A percentile compares a stretch with the other conserved stretches of the same genome.
phyloP scores from a whole-genome alignment of 1,140 invertebrate species.

The Uloborus diversus region DNA sequence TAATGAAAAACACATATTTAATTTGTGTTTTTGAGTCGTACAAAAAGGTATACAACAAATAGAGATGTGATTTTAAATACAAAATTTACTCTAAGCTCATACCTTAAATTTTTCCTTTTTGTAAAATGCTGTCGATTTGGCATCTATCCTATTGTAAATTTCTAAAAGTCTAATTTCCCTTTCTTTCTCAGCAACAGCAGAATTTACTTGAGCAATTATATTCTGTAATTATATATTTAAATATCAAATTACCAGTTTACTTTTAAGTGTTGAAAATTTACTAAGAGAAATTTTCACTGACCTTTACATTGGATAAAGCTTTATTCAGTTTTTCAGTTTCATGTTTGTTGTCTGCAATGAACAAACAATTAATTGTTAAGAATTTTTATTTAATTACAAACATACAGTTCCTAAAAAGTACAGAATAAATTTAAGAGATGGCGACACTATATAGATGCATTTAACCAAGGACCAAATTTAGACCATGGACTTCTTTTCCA shows the following conservation, averaged over 20 bases:
- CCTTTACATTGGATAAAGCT: slow-evolving; percentile 27
- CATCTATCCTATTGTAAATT: slow-evolving; percentile 91
- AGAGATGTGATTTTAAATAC: too few relatives aligned
- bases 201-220: slow-evolving; percentile 87
- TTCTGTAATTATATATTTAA: slow-evolving; percentile 73
- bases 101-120: slow-evolving; percentile 82
- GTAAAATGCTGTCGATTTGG: slow-evolving; percentile 86
- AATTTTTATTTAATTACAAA: background rate
- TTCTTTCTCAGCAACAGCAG: slow-evolving; percentile 90
- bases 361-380: background rate
- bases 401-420: too few relatives aligned
- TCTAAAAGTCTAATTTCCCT: slow-evolving; percentile 87
- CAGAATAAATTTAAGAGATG: too few relatives aligned
- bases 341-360: slow-evolving; percentile 34
- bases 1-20: too few relatives aligned
- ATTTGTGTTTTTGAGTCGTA: too few relatives aligned
- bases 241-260: slow-evolving; percentile 28
- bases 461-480: too few relatives aligned
- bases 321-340: slow-evolving; percentile 28
- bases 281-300: background rate
- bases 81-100: too few relatives aligned
- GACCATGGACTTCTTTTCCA: too few relatives aligned
- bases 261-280: background rate
- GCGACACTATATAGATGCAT: too few relatives aligned
- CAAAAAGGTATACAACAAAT: too few relatives aligned